Evolutionary conservation across 2,888 invertebrate species (phyloP), one percentile per base, ranked within the genome.

Genomic region (Mythimna ferrago): DNA sequence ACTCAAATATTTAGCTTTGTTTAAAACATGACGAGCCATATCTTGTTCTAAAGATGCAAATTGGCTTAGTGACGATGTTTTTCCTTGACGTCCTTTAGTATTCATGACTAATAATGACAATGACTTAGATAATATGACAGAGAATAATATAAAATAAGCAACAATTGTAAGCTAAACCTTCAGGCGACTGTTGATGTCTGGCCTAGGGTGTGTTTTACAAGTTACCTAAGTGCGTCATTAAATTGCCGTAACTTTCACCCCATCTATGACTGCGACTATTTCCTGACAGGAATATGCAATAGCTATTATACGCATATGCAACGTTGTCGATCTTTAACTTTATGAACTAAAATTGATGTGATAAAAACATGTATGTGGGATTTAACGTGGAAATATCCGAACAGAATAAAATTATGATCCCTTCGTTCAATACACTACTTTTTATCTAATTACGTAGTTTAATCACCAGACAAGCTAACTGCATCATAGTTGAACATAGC

Each of bases 381-480:
- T 2, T 16, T 21, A 44, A 54, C 14, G 19, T 11, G 0, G 2
- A 41, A 26, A 44, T 44, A n/a, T 26, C 9, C 6, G 1, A 44
- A 26, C 32, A 32, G 2, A 9, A 44, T 4, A 21, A 58, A n/a
- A 41, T 41, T n/a, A 58, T 7, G 3, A 66, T 16, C 53, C 26
- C 11, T 53, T 14, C 21, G 41, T 41, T 57, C 6, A 44, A 32
- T 51, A 14, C 10, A 51, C 38, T 21, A 32, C n/a, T 38, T 41
- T 62, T 35, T 2, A 65, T 41, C 19, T 38, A 57, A 54, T 32
- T 65, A 32, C 62, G 63, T 41, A 67, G 11, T 76, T 41, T 53
- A 65, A 56, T 69, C 14, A 51, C 61, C 80, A 83, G 66, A 79
- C 79, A 71, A 67, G 5, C 44, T 76, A 78, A 69, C 67, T 74